Base-by-base conservation (phyloP, 2,888 invertebrate species). In the Scaptomyza polygonia region DNA sequence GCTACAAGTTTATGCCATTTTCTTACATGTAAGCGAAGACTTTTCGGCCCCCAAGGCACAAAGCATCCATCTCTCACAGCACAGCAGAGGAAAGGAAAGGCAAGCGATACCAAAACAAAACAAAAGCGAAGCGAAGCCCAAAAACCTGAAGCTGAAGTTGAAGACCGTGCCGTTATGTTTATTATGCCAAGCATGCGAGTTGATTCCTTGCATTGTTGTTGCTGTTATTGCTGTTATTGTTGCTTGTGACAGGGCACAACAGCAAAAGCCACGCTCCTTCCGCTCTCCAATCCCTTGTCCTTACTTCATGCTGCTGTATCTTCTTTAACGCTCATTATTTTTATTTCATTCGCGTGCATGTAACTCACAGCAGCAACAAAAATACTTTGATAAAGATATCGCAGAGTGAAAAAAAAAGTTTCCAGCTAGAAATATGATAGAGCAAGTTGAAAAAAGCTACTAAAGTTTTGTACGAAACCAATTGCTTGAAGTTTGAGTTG, bases 141-240 rank as follows among this genome's bases (percentile, higher is more conserved):
- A 56, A 42, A 16, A 39, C 14, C 36, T 36, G 36, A 36, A 14
- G 36, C 14, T 14, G 14, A 36, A 36, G 36, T 36, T 36, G 51
- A 59, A 39, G 27, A 18, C 47, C 27, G 34, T 49, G 39, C 43
- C 67, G 76, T 78, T 86, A 86, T 86, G 80, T 86, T 82, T 86
- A 83, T 82, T 76, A 83, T 82, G 82, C 83, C 73, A 73, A 68
- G 86, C 83, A 86, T 86, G 82, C 83, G 83, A 77, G 83, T 79
- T 82, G 79, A 85, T 85, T 85, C 77, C 47, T 67, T 49, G 67
- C 62, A 67, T 67, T 81, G 81, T 69, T 79, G 49, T 49, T 54
- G 40, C 39, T 30, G 6, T 51, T 68, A 63, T 51, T 55, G 42
- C 32, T 67, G 14, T 42, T 48, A 32, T 42, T 44, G 47, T 54